A percentile compares a stretch with the other conserved stretches of the same genome.
Conservation (phyloP, 2,797 vertebrate genomes). For the Heliangelus exortis region DNA sequence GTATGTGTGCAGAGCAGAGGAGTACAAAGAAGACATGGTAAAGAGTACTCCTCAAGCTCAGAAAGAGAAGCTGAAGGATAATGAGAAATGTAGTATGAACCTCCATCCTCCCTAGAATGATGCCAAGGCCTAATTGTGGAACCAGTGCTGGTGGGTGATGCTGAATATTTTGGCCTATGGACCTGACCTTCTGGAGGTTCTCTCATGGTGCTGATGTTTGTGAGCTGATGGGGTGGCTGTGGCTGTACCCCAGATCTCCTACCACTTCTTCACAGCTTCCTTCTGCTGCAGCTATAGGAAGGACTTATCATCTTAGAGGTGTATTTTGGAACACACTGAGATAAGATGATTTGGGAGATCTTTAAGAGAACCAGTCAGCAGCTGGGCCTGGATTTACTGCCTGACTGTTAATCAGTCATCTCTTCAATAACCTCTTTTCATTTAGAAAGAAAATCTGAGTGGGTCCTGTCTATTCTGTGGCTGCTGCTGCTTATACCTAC, state of each 20-base stretch:
- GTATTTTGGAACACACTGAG: background rate
- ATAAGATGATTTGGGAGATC: background rate
- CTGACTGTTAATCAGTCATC: fast-evolving
- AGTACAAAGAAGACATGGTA: background rate
- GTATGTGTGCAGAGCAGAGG: background rate
- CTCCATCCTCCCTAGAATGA: background rate
- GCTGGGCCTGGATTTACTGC: background rate
- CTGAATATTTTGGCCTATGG: background rate
- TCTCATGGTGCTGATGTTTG: fast-evolving
- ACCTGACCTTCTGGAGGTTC: background rate
- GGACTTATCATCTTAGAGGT: background rate
- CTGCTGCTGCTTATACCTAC: background rate
- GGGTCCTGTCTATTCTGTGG: background rate
- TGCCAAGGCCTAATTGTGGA: background rate
- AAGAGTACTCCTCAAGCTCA: background rate
- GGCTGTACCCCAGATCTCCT: background rate
- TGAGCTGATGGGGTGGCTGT: background rate
- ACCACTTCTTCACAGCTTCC: background rate
- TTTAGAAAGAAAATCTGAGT: background rate
- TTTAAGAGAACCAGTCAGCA: background rate
- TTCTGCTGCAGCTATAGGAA: background rate
- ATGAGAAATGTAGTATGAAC: background rate
- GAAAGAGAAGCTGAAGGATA: background rate
- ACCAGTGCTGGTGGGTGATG: background rate
- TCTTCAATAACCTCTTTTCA: background rate